phyloP scores from a whole-genome alignment of 2,797 vertebrate genomes.

The Benthosema pterotum region DNA sequence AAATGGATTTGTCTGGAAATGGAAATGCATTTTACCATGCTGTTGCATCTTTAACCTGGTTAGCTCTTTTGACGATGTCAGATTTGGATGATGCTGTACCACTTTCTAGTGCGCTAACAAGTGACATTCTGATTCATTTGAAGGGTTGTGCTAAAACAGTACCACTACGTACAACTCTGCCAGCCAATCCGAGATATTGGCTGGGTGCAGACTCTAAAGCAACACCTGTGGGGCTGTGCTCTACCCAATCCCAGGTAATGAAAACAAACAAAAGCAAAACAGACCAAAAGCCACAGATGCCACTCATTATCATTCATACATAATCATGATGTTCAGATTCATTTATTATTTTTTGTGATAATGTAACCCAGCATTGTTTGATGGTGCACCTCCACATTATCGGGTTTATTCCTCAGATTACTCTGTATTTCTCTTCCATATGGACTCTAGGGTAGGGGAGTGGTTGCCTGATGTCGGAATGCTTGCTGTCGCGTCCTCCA shows the following conservation, averaged over 20 bases:
- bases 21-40: slow-evolving; percentile 43
- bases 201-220: slow-evolving; percentile 88
- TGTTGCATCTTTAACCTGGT: slow-evolving; percentile 20
- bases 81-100: slow-evolving; percentile 66
- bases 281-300: slow-evolving; percentile 47
- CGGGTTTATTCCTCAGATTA: slow-evolving; percentile 19
- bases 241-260: slow-evolving; percentile 83
- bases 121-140: slow-evolving; percentile 83
- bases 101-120: slow-evolving; percentile 75
- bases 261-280: slow-evolving; percentile 26
- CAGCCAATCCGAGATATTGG: slow-evolving; percentile 87
- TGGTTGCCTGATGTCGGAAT: slow-evolving; percentile 44
- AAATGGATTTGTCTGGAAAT: slow-evolving; percentile 38
- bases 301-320: slow-evolving; percentile 70
- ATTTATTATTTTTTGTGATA: slow-evolving; percentile 50
- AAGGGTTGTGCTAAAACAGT: slow-evolving; percentile 88
- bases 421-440: slow-evolving; percentile 82
- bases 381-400: slow-evolving; percentile 49
- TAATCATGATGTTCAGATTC: slow-evolving; percentile 57
- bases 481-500: slow-evolving; percentile 53
- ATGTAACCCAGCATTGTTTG: slow-evolving; percentile 61
- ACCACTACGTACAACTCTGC: slow-evolving; percentile 88
- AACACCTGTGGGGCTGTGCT: slow-evolving; percentile 86
- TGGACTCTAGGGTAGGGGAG: slow-evolving; percentile 64
- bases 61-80: slow-evolving; percentile 45